Conservation (phyloP, 2,888 invertebrate species). For the Brachyopa scutellaris region DNA sequence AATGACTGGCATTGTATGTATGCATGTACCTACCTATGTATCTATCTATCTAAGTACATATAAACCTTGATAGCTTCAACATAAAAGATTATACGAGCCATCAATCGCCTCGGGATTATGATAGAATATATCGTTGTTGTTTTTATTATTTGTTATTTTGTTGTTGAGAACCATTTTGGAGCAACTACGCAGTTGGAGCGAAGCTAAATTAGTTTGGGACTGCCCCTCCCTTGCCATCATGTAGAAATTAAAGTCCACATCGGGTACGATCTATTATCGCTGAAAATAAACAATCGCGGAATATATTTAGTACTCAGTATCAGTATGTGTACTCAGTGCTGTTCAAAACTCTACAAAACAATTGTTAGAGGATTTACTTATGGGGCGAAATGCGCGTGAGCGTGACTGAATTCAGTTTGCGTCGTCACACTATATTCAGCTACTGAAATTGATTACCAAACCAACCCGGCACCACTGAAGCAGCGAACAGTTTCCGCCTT, state of each 20-base stretch:
- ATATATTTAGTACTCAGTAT: too few species aligned
- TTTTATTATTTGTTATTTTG: too few species aligned
- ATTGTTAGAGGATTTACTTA: conserved; percentile 33
- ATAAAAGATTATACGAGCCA: conserved; percentile 42
- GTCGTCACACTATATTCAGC: conserved; percentile 38
- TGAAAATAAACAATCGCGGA: conserved; percentile 35
- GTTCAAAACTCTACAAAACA: conserved; percentile 51
- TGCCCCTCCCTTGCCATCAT: neutral
- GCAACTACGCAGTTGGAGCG: conserved; percentile 11
- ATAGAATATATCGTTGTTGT: too few species aligned
- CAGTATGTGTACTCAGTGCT: neutral
- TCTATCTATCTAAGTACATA: neutral
- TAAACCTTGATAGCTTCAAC: conserved; percentile 19
- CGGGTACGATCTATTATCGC: conserved; percentile 54
- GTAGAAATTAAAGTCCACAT: conserved; percentile 36
- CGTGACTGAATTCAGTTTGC: conserved; percentile 47
- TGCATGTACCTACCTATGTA: neutral
- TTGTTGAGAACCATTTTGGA: conserved; percentile 31
- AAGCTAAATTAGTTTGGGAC: neutral
- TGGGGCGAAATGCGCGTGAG: conserved; percentile 65
- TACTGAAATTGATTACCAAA: conserved; percentile 40
- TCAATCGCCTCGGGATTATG: conserved; percentile 14
- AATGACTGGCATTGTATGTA: conserved; percentile 42
- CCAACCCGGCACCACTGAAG: neutral
- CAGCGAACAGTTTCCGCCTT: conserved; percentile 61